Conservation (phyloP, 1,140 invertebrate species). For the Drosophila lowei region DNA sequence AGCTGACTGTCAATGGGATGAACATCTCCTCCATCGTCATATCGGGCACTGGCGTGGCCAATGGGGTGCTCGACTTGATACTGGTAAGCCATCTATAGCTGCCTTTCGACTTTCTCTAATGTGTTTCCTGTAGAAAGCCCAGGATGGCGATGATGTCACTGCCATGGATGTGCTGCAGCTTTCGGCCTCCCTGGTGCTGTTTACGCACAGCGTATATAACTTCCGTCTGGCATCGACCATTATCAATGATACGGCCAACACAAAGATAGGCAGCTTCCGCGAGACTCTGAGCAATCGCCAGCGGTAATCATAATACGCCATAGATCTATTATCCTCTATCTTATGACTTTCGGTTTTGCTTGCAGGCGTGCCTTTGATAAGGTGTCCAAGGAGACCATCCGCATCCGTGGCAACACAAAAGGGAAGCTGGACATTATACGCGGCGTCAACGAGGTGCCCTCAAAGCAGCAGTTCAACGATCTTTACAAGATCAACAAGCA, state of each 20-base stretch:
- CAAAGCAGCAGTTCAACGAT: conserved; percentile 71
- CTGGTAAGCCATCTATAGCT: conserved; percentile 37
- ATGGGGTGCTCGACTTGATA: conserved; percentile 56
- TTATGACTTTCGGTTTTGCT: not conserved
- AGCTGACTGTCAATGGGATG: conserved; percentile 64
- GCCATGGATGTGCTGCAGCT: conserved; percentile 63
- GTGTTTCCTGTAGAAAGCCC: conserved; percentile 40
- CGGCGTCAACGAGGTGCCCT: conserved; percentile 69
- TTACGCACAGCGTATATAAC: conserved; percentile 68
- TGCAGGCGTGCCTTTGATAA: conserved; percentile 69
- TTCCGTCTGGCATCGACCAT: conserved; percentile 71
- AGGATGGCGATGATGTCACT: conserved; percentile 60
- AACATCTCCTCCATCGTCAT: conserved; percentile 66
- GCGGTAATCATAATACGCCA: conserved; percentile 20
- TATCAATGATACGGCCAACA: conserved; percentile 53
- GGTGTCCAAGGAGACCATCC: conserved; percentile 62
- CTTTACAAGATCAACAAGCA: conserved; percentile 70
- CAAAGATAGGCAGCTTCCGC: conserved; percentile 41
- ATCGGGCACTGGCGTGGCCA: conserved; percentile 59
- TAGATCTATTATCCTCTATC: not conserved
- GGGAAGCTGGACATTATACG: conserved; percentile 76
- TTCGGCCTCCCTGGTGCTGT: conserved; percentile 62
- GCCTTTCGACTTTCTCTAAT: not conserved
- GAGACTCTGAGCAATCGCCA: conserved; percentile 61
- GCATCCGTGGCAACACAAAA: conserved; percentile 37